These are phyloP conservation scores for Fulica atra DNA, from an alignment of 2,113 vertebrate species.

Conservation along the genomic window DNA sequence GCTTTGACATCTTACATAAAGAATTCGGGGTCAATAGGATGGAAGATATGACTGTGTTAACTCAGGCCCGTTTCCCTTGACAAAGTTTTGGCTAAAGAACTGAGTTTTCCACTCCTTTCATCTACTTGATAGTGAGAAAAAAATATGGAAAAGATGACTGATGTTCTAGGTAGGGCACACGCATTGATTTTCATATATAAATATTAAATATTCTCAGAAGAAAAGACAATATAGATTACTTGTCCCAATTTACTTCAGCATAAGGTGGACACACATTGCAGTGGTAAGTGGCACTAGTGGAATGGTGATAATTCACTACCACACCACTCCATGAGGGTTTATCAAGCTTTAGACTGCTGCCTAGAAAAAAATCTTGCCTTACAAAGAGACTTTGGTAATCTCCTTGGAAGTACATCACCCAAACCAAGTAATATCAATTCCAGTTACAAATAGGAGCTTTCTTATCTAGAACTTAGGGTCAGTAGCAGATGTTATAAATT, in stretches of 20 bases:
- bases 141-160: background rate
- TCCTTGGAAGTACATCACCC: conserved; percentile 10
- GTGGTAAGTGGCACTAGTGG: background rate
- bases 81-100: conserved; percentile 8
- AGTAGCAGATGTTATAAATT: conserved; percentile 79
- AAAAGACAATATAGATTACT: conserved; percentile 54
- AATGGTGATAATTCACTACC: conserved; percentile 32
- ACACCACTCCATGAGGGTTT: background rate
- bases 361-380: background rate
- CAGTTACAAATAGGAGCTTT: conserved; percentile 49
- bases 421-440: conserved; percentile 35
- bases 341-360: background rate
- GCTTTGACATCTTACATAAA: conserved; percentile 5
- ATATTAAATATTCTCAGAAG: conserved; percentile 58
- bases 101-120: background rate
- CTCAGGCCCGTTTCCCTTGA: background rate
- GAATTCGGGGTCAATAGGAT: background rate
- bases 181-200: conserved; percentile 15
- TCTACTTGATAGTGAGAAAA: background rate
- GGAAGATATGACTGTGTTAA: background rate
- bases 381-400: conserved; percentile 36
- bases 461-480: conserved; percentile 75
- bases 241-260: conserved; percentile 51
- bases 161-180: background rate
- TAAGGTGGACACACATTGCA: background rate